These are phyloP conservation scores for Paralichthys olivaceus DNA, from an alignment of 2,113 vertebrate genomes.

Conservation along the genomic window DNA sequence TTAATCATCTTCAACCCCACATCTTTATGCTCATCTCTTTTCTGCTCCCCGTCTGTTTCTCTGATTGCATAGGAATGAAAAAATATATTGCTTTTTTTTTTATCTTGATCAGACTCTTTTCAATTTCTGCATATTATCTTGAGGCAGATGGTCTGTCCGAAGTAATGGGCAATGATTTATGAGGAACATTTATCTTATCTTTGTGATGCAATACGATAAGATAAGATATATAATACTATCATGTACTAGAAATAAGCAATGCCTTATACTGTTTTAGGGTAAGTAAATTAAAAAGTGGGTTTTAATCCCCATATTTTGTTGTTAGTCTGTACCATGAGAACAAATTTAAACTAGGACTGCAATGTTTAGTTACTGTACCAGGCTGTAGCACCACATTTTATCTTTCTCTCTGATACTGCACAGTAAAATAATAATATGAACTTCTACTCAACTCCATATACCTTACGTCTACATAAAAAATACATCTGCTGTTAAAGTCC, in stretches of 20 bases:
- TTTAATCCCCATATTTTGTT: too few species aligned
- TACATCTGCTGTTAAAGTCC: neutral
- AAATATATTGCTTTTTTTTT: conserved; percentile 24
- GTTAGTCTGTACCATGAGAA: neutral
- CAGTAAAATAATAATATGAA: neutral
- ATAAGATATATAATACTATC: neutral
- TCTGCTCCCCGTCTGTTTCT: conserved; percentile 23
- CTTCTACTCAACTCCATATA: neutral
- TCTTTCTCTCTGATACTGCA: neutral
- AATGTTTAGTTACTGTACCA: neutral
- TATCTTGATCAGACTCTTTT: conserved; percentile 11
- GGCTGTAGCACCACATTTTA: neutral
- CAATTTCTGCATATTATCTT: conserved; percentile 15
- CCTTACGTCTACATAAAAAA: neutral
- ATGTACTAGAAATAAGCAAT: neutral
- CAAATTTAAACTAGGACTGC: neutral
- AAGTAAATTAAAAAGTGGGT: too few species aligned
- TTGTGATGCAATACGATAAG: neutral
- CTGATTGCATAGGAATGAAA: conserved; percentile 9
- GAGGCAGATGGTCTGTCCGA: neutral
- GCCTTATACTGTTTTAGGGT: too few species aligned
- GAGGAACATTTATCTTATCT: neutral
- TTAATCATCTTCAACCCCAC: conserved; percentile 1
- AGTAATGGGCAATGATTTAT: conserved; percentile 10
- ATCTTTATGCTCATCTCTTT: conserved; percentile 17